These are phyloP conservation scores for Knipowitschia caucasica DNA, from an alignment of 2,797 vertebrate genomes.

Conservation along the genomic window DNA sequence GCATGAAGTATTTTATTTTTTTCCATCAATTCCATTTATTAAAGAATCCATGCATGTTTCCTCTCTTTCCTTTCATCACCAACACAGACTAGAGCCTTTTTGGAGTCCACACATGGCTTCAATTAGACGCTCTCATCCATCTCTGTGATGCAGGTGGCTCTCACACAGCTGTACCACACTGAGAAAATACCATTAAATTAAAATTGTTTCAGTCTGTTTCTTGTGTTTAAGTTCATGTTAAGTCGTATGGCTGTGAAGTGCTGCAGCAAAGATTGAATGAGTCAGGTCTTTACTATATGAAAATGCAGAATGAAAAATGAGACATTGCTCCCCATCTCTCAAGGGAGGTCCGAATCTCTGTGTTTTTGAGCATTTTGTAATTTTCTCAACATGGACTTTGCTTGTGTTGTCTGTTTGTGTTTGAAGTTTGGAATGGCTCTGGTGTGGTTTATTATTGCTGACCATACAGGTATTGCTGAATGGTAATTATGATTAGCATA, in stretches of 20 bases:
- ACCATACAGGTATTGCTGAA: constrained; percentile 66
- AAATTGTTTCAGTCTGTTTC: constrained; percentile 57
- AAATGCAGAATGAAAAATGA: no score
- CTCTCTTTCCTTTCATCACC: constrained; percentile 41
- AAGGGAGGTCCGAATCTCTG: constrained; percentile 5
- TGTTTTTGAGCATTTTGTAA: constrained; percentile 17
- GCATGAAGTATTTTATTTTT: constrained; percentile 26
- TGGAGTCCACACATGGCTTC: constrained; percentile 54
- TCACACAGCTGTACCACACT: constrained; percentile 48
- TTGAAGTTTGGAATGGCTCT: constrained; percentile 41
- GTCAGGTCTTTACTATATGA: constrained; percentile 1
- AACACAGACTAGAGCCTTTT: constrained; percentile 51
- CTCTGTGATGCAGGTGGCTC: constrained; percentile 65
- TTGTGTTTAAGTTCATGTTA: constrained; percentile 28
- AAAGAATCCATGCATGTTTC: constrained; percentile 33
- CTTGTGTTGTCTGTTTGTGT: constrained; percentile 40
- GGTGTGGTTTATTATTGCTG: constrained; percentile 73
- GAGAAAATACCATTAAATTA: constrained; percentile 66
- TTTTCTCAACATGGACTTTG: constrained; percentile 31
- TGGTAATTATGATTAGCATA: constrained; percentile 63
- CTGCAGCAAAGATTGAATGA: constrained; percentile 14
- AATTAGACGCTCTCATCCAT: constrained; percentile 60
- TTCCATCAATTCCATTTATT: constrained; percentile 37
- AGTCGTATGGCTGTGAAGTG: constrained; percentile 28
- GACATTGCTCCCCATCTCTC: background rate